Percentiles rank a stretch among this genome's conserved stretches.
Conservation (phyloP, 2,797 vertebrate species). For the Thalassophryne amazonica region DNA sequence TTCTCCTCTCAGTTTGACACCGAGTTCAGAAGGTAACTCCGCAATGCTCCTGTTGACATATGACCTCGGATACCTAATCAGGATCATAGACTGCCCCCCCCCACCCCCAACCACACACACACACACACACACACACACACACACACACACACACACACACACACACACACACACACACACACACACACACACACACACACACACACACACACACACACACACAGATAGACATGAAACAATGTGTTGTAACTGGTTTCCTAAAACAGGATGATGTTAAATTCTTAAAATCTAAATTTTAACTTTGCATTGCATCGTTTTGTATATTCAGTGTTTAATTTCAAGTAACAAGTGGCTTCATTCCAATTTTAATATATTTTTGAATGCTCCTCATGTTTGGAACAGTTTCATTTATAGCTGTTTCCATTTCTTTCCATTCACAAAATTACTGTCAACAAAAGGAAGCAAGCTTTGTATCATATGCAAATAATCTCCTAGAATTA, state of each 20-base stretch:
- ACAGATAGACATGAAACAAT: conserved; percentile 12
- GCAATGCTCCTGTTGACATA: conserved; percentile 61
- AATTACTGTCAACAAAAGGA: no score
- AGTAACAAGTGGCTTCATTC: no score
- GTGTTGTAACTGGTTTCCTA: conserved; percentile 19
- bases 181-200: neutral
- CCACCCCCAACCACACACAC: neutral
- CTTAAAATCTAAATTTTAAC: neutral
- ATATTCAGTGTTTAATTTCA: no score
- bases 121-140: no score
- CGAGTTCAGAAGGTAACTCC: conserved; percentile 28
- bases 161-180: conserved; percentile 4
- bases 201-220: neutral
- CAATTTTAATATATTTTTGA: no score
- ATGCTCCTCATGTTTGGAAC: no score
- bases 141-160: conserved; percentile 37
- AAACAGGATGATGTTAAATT: conserved; percentile 17
- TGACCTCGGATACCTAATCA: conserved; percentile 64
- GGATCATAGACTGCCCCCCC: conserved; percentile 34
- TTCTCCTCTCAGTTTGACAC: conserved; percentile 45
- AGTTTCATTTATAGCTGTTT: no score
- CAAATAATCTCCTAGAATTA: no score
- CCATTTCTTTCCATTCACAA: no score
- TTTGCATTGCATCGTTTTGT: no score
- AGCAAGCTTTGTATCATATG: no score